Evolutionary conservation across 2,888 invertebrate species (phyloP).

Genomic region (Peribatodes rhomboidaria): DNA sequence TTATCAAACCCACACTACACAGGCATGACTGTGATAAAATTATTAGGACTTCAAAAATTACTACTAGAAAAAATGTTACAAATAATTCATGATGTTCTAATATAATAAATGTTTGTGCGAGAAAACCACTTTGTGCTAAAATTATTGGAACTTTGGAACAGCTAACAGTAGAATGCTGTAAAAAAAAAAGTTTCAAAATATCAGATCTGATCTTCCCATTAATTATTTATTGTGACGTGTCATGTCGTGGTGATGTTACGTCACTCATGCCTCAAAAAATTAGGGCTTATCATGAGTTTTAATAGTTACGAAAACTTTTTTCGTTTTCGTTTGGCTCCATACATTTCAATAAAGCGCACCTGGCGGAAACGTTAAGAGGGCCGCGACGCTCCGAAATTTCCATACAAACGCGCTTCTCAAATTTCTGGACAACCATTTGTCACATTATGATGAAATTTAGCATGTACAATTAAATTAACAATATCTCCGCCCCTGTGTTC

Average conservation of each 20-base stretch:
- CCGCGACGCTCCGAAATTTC: too few species aligned
- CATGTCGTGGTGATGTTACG: neutral
- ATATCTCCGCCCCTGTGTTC: too few species aligned
- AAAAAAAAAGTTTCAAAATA: neutral
- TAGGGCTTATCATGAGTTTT: too few species aligned
- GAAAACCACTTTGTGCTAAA: constrained; percentile 26
- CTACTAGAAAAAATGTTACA: constrained; percentile 3
- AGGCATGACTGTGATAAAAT: constrained; percentile 10
- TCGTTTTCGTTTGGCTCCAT: too few species aligned
- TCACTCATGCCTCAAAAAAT: too few species aligned
- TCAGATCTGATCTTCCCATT: neutral
- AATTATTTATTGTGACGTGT: neutral
- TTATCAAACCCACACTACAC: neutral
- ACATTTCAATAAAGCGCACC: too few species aligned
- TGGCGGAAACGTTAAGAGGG: too few species aligned
- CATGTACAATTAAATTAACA: too few species aligned
- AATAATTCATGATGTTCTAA: neutral
- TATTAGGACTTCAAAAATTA: neutral
- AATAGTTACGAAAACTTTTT: too few species aligned
- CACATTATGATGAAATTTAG: too few species aligned
- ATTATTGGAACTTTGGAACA: constrained; percentile 11
- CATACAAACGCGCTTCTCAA: too few species aligned
- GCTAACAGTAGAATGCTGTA: constrained; percentile 16
- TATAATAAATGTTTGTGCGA: neutral
- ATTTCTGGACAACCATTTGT: too few species aligned